phyloP scores from a whole-genome alignment of 2,888 invertebrate species.

The Eupithecia exiguata region DNA sequence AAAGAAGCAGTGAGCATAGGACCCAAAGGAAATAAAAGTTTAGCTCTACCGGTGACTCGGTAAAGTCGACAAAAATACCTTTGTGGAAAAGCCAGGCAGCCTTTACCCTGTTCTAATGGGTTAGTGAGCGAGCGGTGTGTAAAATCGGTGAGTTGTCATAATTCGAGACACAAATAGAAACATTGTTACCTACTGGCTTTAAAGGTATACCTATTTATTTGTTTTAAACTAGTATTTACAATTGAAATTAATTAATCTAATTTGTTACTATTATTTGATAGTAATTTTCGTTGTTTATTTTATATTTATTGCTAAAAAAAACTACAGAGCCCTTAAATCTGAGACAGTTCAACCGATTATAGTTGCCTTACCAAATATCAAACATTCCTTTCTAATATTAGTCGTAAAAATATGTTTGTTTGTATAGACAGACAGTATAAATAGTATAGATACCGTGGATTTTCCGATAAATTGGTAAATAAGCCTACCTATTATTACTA shows the following conservation, averaged over 20 bases:
- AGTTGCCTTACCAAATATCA: too few species aligned
- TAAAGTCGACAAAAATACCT: background rate
- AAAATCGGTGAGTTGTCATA: background rate
- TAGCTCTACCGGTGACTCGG: background rate
- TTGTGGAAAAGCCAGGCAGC: background rate
- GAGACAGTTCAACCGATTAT: too few species aligned
- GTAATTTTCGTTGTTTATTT: too few species aligned
- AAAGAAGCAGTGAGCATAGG: background rate
- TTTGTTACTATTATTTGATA: too few species aligned
- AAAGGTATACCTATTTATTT: too few species aligned
- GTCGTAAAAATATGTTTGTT: too few species aligned
- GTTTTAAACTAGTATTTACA: too few species aligned
- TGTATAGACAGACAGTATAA: background rate
- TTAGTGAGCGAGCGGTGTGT: background rate
- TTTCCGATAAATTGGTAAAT: background rate
- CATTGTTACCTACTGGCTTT: too few species aligned
- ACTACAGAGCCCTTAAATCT: too few species aligned
- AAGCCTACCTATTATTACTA: background rate
- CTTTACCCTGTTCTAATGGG: background rate
- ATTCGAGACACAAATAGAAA: background rate
- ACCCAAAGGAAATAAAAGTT: constrained; percentile 7
- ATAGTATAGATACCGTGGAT: background rate
- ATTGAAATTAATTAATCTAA: too few species aligned
- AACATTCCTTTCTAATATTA: background rate
- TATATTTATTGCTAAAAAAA: too few species aligned